phyloP scores from a whole-genome alignment of 2,113 vertebrate genomes.

The Pavo muticus region DNA sequence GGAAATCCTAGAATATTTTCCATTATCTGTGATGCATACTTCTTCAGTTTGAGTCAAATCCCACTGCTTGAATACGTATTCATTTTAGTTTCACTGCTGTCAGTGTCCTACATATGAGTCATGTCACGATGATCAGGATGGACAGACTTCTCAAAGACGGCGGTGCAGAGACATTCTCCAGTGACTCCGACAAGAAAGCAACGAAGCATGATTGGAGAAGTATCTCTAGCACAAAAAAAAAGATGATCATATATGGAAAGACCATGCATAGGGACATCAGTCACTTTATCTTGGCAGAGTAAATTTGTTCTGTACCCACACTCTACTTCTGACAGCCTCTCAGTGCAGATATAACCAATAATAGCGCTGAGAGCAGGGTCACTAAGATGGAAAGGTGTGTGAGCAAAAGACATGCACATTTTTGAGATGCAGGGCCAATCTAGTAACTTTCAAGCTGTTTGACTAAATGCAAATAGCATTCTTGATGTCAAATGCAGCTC shows the following conservation, averaged over 20 bases:
- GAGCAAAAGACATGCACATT: background rate
- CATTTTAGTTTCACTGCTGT: background rate
- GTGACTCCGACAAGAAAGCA: background rate
- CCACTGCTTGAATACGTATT: background rate
- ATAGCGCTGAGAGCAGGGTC: conserved; percentile 56
- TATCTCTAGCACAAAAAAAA: background rate
- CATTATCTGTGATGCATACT: background rate
- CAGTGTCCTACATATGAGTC: background rate
- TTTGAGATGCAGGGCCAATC: background rate
- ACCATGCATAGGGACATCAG: background rate
- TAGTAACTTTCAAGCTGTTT: conserved; percentile 59
- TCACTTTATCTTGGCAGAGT: conserved; percentile 33
- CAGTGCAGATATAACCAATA: conserved; percentile 46
- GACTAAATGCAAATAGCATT: conserved; percentile 60
- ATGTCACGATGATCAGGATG: background rate
- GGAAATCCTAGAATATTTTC: background rate
- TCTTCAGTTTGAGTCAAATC: background rate
- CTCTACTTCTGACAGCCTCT: conserved; percentile 51
- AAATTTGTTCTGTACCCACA: conserved; percentile 2
- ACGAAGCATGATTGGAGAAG: background rate
- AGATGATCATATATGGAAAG: background rate
- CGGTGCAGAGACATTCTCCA: background rate
- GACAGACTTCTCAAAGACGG: background rate
- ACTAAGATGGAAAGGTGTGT: background rate
- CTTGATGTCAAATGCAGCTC: conserved; percentile 36